Evolutionary conservation across 1,140 invertebrate genomes (phyloP).

Genomic region (Euura saliciscinereae): DNA sequence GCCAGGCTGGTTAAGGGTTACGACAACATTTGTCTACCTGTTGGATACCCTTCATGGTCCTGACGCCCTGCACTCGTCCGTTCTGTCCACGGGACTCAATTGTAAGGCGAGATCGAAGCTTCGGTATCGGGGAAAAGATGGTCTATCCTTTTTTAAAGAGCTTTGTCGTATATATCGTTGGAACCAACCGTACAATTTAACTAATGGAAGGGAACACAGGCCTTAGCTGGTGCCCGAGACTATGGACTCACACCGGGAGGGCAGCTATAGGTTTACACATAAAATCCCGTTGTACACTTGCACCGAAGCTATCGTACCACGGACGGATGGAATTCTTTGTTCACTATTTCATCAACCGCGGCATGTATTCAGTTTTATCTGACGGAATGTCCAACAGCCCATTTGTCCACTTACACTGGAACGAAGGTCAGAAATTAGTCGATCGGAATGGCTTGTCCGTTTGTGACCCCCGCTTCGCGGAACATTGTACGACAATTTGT

Average conservation of each 20-base stretch:
- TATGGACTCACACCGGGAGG: neutral
- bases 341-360: too few species aligned
- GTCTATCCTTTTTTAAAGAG: conserved; percentile 11
- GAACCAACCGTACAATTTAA: conserved; percentile 47
- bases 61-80: too few species aligned
- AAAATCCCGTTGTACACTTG: neutral
- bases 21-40: neutral
- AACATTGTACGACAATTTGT: too few species aligned
- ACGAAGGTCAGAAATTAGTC: too few species aligned
- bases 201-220: conserved; percentile 51
- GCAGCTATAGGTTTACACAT: neutral
- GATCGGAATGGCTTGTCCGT: too few species aligned
- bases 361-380: too few species aligned
- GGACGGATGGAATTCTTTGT: too few species aligned
- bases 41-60: neutral
- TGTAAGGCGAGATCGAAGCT: too few species aligned
- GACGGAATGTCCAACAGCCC: too few species aligned
- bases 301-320: neutral
- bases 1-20: neutral
- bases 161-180: conserved; percentile 16
- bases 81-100: too few species aligned
- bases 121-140: neutral
- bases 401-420: too few species aligned
- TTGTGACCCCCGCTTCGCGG: too few species aligned
- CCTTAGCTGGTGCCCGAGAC: neutral